Evolutionary conservation across 1,140 invertebrate genomes (phyloP), one percentile per base, ranked within the genome.

Genomic region (Neodiprion fabricii): DNA sequence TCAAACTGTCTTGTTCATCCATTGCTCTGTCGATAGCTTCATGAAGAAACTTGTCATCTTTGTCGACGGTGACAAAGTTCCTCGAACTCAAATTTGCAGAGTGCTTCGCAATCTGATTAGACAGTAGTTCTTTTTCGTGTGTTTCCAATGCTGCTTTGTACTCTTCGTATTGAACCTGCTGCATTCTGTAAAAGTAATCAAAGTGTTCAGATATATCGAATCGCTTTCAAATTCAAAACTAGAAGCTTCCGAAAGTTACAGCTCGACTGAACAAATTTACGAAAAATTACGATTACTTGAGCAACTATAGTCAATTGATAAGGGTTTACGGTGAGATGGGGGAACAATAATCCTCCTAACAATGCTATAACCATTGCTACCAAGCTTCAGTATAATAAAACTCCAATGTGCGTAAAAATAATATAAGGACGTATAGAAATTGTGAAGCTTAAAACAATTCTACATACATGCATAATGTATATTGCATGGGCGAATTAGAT

Each of bases 1-100:
- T 79, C n/a, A 93, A 83, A 74, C 89, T 90, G 78, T 93, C 92
- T 21, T 91, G 90, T 80, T 92, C 91, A 78, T 92, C 90, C 74
- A 93, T 91, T 40, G 89, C 89, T 84, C 86, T 90, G 77, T 89
- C 91, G 81, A 91, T 91, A 23, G 87, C 89, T 69, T 90, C 81
- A 77, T 90, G 88, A 61, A 92, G 77, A 3, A 84, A 80, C 71
- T 84, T 88, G 80, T 78, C 86, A 75, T 80, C 84, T 76, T 84
- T 91, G 72, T 89, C 87, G 0, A 17, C 71, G 11, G 72, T 72
- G 72, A 74, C 69, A n/a, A 12, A 61, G 74, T 78, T 72, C 17
- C 68, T 7, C 7, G 71, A 50, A 71, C 67, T 75, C 70, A 77
- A 71, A 50, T 75, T 80, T 14, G 80, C 79, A 48, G 48, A 71